A percentile compares a stretch with the other conserved stretches of the same genome.
Evolutionary conservation across 2,888 invertebrate species (phyloP).

Genomic region (Lithophane leautieri): DNA sequence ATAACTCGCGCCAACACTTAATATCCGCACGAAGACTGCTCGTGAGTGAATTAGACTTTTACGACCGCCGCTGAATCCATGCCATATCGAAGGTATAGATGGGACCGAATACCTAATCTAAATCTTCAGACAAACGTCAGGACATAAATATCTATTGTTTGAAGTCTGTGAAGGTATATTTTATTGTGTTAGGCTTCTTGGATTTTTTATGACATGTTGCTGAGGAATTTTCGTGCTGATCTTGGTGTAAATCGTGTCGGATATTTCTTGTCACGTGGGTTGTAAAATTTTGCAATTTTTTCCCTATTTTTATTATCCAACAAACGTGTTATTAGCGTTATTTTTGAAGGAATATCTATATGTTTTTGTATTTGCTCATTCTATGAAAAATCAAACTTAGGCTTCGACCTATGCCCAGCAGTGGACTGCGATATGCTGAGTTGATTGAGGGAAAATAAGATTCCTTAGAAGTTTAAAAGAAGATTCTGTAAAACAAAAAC

Average conservation of each 20-base stretch:
- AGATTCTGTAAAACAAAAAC: not conserved
- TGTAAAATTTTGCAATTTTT: conserved; percentile 32
- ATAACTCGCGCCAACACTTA: conserved; percentile 63
- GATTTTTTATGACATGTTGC: conserved; percentile 44
- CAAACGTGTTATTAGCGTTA: not conserved
- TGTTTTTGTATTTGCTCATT: not conserved
- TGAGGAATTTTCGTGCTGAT: conserved; percentile 32
- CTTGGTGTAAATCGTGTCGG: conserved; percentile 4
- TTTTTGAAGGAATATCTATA: too few relatives aligned
- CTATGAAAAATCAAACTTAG: not conserved
- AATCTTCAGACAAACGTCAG: conserved; percentile 62
- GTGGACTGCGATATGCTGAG: too few relatives aligned
- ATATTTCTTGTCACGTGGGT: conserved; percentile 26
- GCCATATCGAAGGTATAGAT: conserved; percentile 65
- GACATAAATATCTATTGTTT: conserved; percentile 64
- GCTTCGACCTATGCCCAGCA: too few relatives aligned
- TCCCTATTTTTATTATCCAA: not conserved
- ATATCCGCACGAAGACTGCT: conserved; percentile 76
- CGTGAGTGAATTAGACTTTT: conserved; percentile 85
- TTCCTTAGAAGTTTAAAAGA: too few relatives aligned
- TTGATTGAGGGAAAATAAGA: not conserved
- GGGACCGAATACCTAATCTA: conserved; percentile 59
- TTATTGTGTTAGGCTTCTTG: conserved; percentile 37
- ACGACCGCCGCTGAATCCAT: conserved; percentile 73
- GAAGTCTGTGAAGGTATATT: conserved; percentile 45